Base-by-base conservation (phyloP, 2,888 invertebrate species). In the Portevinia maculata region DNA sequence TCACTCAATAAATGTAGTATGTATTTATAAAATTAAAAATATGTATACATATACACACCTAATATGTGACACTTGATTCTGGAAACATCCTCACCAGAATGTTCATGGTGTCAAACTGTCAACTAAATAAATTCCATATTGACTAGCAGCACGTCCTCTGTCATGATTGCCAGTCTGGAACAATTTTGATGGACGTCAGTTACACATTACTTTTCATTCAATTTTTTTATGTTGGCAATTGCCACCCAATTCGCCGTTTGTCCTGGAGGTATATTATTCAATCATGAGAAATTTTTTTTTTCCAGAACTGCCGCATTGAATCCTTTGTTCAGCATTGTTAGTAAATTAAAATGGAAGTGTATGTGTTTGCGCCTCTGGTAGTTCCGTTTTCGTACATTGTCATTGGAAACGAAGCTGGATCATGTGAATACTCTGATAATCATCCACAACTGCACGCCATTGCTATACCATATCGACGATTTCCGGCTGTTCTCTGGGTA, bases 81-180 rank as follows among this genome's bases (percentile, higher is more conserved):
- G 93, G 93, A 24, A 95, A 88, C 11, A 93, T 88, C 86, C 93
- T 89, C 24, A 92, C 89, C 50, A 95, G 85, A 92, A 97, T 96
- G 87, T 96, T 95, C 87, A 96, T 92, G n/a, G 94, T 94, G 88
- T 97, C n/a, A n/a, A n/a, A n/a, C n/a, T n/a, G n/a, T n/a, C 96
- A 0, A 94, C 93, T 84, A 94, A 91, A 52, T 93, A 92, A 0
- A 88, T 88, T 0, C 94, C 94, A 87, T 93, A 93, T 9, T 94
- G 92, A 0, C 92, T 91, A 0, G 93, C 92, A 87, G 93, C 91
- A 78, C 94, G 91, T 74, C 91, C 91, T 78, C 93, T 92, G 88
- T 94, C 94, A 86, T 94, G 94, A 88, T 94, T 94, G 8, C 94
- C 94, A 46, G 93, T 92, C 94, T 94, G 30, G 0, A 39, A 57